Conservation (phyloP, 1,140 invertebrate species). For the Triops longicaudatus region DNA sequence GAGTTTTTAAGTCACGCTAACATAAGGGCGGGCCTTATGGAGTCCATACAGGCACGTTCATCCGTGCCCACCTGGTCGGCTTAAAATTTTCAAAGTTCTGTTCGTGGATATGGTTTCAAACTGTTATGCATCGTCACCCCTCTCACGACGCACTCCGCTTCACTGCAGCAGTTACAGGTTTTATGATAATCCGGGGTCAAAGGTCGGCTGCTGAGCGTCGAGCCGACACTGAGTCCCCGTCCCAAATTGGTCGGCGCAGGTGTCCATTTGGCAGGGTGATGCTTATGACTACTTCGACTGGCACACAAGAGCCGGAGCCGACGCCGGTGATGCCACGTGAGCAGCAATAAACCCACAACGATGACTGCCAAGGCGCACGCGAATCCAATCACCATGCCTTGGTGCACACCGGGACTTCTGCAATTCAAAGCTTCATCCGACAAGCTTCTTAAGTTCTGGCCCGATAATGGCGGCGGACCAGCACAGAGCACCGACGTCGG, state of each 20-base stretch:
- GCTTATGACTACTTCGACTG: conserved; percentile 26
- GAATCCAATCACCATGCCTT: conserved; percentile 67
- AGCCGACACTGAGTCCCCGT: conserved; percentile 9
- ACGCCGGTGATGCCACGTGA: conserved; percentile 67
- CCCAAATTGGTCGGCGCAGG: conserved; percentile 23
- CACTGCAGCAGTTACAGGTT: conserved; percentile 19
- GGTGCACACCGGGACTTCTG: conserved; percentile 59
- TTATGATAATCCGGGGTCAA: conserved; percentile 22
- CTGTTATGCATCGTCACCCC: conserved; percentile 26
- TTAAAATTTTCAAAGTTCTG: conserved; percentile 23
- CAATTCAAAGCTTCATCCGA: conserved; percentile 68
- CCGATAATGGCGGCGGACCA: conserved; percentile 57
- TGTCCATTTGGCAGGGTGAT: conserved; percentile 30
- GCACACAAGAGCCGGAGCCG: conserved; percentile 66
- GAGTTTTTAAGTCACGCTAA: too few species aligned
- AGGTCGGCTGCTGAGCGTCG: conserved; percentile 22
- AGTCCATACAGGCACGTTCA: too few species aligned
- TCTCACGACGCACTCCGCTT: conserved; percentile 26
- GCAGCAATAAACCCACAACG: conserved; percentile 55
- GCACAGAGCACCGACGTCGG: conserved; percentile 53
- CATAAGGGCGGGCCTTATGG: too few species aligned
- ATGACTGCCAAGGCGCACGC: conserved; percentile 56
- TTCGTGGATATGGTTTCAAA: conserved; percentile 26
- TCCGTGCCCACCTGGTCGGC: too few species aligned
- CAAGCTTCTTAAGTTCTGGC: conserved; percentile 56